Conservation (phyloP, 2,797 vertebrate species). For the Danio tinwini region DNA sequence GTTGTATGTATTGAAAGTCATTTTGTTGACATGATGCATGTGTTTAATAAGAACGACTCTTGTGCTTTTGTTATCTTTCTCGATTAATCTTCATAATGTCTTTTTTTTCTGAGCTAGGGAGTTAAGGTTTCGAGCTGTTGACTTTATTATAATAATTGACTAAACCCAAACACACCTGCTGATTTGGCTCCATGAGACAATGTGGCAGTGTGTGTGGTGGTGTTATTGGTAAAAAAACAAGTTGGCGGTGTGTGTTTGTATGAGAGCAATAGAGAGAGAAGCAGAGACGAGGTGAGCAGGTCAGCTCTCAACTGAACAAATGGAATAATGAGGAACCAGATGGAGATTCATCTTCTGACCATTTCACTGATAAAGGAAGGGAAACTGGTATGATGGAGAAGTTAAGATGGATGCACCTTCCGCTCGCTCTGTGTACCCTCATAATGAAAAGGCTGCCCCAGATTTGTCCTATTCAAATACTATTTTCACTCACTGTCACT, state of each 20-base stretch:
- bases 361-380: slow-evolving; percentile 33
- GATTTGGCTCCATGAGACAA: slow-evolving; percentile 34
- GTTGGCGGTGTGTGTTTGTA: slow-evolving; percentile 35
- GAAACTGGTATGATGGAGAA: slow-evolving; percentile 33
- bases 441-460: slow-evolving; percentile 55
- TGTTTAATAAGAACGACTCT: not conserved
- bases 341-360: slow-evolving; percentile 39
- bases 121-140: not conserved
- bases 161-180: slow-evolving; percentile 45
- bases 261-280: not conserved
- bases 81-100: slow-evolving; percentile 9
- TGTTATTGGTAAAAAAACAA: slow-evolving; percentile 17
- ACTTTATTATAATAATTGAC: slow-evolving; percentile 5
- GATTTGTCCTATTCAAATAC: slow-evolving; percentile 46
- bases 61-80: not conserved
- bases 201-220: slow-evolving; percentile 8
- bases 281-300: not conserved
- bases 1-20: not conserved
- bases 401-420: slow-evolving; percentile 43
- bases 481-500: slow-evolving; percentile 24
- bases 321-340: slow-evolving; percentile 34
- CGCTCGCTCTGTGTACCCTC: slow-evolving; percentile 7
- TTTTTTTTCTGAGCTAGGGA: slow-evolving; percentile 1
- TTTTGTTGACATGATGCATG: not conserved
- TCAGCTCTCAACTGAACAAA: slow-evolving; percentile 27